Evolutionary conservation across 2,797 vertebrate genomes (phyloP).

Genomic region (Momotus momota): DNA sequence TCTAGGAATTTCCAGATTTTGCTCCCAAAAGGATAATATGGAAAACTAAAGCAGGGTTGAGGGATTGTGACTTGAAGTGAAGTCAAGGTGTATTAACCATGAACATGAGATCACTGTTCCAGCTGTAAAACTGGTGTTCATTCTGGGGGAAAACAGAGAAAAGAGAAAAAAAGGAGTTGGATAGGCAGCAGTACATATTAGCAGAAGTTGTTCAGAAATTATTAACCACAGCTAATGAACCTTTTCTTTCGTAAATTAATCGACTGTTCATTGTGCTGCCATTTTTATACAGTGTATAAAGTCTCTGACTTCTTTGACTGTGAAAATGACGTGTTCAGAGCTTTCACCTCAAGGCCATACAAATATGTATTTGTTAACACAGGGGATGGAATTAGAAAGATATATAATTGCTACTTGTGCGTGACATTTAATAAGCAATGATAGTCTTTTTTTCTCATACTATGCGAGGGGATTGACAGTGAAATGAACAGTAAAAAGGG

Average conservation of each 20-base stretch:
- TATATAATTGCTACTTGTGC: background rate
- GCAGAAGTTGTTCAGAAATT: background rate
- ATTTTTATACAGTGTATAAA: background rate
- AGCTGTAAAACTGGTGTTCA: background rate
- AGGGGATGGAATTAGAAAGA: background rate
- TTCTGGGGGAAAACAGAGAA: background rate
- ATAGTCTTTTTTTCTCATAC: background rate
- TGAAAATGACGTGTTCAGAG: background rate
- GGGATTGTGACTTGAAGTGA: conserved; percentile 7
- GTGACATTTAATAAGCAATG: background rate
- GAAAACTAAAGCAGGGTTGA: conserved; percentile 31
- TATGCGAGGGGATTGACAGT: background rate
- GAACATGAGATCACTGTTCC: background rate
- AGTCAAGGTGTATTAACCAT: conserved; percentile 22
- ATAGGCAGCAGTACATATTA: background rate
- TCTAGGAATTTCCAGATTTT: conserved; percentile 34
- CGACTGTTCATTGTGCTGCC: background rate
- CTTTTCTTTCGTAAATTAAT: background rate
- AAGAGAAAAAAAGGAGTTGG: background rate
- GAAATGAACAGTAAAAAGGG: background rate
- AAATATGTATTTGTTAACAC: background rate
- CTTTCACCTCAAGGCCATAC: rapidly evolving
- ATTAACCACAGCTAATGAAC: background rate
- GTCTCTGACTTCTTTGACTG: background rate
- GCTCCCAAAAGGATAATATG: conserved; percentile 14